phyloP scores from a whole-genome alignment of 2,888 invertebrate genomes.

The Pyrochroa serraticornis region DNA sequence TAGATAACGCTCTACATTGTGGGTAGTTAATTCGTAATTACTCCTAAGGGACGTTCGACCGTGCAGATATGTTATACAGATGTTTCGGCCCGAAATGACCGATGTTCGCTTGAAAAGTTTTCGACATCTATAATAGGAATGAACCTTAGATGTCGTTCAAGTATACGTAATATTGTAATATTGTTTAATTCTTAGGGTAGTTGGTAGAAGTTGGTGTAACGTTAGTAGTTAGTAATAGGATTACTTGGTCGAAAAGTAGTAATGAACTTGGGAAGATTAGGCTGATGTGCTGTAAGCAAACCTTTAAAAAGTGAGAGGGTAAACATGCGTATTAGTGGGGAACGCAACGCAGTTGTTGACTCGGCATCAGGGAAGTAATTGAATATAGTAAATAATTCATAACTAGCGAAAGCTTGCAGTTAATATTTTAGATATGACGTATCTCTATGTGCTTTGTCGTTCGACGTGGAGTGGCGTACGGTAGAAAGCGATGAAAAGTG shows the following conservation, averaged over 20 bases:
- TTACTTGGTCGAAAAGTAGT: no score
- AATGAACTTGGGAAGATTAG: no score
- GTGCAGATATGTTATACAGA: conserved; percentile 1
- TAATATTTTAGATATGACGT: conserved; percentile 21
- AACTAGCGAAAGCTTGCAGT: conserved; percentile 15
- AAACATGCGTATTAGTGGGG: no score
- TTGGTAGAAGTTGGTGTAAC: no score
- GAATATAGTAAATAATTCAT: conserved; percentile 7
- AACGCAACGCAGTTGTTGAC: not conserved
- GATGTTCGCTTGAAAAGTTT: not conserved
- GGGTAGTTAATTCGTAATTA: conserved; percentile 11
- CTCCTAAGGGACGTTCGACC: conserved; percentile 5
- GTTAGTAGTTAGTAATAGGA: no score
- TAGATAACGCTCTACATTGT: not conserved
- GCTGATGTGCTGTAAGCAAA: no score
- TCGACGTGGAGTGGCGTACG: conserved; percentile 21
- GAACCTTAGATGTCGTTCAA: not conserved
- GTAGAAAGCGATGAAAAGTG: conserved; percentile 31
- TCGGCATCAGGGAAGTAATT: not conserved
- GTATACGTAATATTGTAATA: no score
- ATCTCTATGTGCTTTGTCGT: conserved; percentile 25
- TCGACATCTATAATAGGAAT: not conserved
- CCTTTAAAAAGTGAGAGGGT: no score
- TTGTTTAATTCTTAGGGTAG: no score
- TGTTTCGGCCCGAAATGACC: no score